These are phyloP conservation scores for Aurelia sp. DNA, from an alignment of 30 jellyfish, hydroid and myxozoan species.

Conservation along the genomic window DNA sequence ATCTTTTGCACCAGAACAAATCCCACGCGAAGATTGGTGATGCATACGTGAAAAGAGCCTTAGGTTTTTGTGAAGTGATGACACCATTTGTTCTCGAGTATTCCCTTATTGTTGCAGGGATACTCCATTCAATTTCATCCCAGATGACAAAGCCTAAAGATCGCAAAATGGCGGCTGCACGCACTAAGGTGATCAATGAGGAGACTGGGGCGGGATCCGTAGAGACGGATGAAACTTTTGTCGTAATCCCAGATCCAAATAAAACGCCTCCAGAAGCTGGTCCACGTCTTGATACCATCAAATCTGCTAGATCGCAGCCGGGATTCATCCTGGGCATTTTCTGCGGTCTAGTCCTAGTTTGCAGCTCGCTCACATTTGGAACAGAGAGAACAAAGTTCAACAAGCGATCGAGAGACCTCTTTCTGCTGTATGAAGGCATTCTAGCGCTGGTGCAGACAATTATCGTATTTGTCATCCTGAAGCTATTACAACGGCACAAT, in stretches of 20 bases:
- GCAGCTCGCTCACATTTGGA: not conserved
- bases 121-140: slow-evolving; percentile 2
- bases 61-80: not conserved
- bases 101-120: slow-evolving; percentile 20
- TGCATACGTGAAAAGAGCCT: not conserved
- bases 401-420: not conserved
- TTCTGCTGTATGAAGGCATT: not conserved
- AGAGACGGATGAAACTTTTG: not conserved
- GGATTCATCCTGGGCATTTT: slow-evolving; percentile 3
- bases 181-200: not conserved
- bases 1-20: not conserved
- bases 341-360: not conserved
- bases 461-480: not conserved
- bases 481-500: not conserved
- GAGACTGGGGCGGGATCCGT: no score
- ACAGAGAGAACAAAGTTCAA: not conserved
- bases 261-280: not conserved
- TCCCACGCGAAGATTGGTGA: not conserved
- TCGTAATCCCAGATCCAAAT: not conserved
- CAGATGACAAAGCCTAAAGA: not conserved
- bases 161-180: not conserved
- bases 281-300: not conserved
- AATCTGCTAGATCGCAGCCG: not conserved
- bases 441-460: not conserved
- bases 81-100: slow-evolving; percentile 14